phyloP scores from a whole-genome alignment of 1,140 invertebrate species.

The Hylyphantes graminicola region DNA sequence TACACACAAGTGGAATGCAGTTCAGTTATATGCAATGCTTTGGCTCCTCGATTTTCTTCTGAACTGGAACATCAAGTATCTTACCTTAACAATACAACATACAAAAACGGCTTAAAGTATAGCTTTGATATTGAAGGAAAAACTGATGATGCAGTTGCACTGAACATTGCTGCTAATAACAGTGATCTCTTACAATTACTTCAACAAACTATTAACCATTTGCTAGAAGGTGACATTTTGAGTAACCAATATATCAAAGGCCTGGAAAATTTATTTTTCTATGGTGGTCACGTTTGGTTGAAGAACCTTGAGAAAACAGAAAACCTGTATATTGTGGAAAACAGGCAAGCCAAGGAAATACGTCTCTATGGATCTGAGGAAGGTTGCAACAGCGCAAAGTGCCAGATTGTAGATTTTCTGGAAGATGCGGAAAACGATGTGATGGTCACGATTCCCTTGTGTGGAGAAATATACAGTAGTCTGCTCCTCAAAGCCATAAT shows the following conservation, averaged over 20 bases:
- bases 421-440: constrained; percentile 24
- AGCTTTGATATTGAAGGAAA: not conserved
- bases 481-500: constrained; percentile 34
- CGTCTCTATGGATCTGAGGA: constrained; percentile 14
- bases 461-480: not conserved
- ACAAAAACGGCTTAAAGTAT: no score
- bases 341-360: not conserved
- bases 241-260: not conserved
- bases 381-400: constrained; percentile 4
- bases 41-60: not conserved
- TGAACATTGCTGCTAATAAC: not conserved
- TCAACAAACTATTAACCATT: constrained; percentile 7
- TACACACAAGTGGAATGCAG: not conserved
- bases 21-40: constrained; percentile 6
- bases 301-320: constrained; percentile 5
- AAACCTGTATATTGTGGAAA: constrained; percentile 24
- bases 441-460: constrained; percentile 5
- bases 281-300: constrained; percentile 34
- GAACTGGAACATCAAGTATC: not conserved
- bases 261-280: constrained; percentile 22
- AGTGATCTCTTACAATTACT: constrained; percentile 1
- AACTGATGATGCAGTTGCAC: not conserved
- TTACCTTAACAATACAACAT: not conserved
- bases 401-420: constrained; percentile 12
- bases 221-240: constrained; percentile 3